phyloP scores from a whole-genome alignment of 1,140 invertebrate species.

The Caenorhabditis tropicalis region DNA sequence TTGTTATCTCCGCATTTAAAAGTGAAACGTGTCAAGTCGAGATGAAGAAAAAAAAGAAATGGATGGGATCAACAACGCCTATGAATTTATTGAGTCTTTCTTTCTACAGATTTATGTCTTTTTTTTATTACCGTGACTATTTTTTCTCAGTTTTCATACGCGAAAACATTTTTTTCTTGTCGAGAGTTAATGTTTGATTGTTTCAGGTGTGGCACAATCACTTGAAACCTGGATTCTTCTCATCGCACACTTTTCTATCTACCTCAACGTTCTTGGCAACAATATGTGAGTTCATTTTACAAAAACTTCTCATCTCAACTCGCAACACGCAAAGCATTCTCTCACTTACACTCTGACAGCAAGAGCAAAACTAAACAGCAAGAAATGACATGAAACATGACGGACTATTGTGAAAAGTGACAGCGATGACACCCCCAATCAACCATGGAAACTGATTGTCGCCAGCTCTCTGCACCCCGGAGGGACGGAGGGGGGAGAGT shows the following conservation, averaged over 20 bases:
- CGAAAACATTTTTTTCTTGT: not conserved
- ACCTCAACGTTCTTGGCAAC: not conserved
- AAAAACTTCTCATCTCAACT: not conserved
- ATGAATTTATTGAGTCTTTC: not conserved
- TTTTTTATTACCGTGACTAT: not conserved
- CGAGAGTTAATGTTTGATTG: not conserved
- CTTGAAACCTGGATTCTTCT: slow-evolving; percentile 6
- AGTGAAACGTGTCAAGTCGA: slow-evolving; percentile 34
- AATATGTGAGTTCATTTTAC: slow-evolving; percentile 25
- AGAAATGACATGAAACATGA: slow-evolving; percentile 36
- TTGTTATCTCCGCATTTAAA: slow-evolving; percentile 37
- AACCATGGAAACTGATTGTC: not conserved
- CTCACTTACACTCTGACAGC: slow-evolving; percentile 26
- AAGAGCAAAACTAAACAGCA: slow-evolving; percentile 23
- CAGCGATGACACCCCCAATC: slow-evolving; percentile 39
- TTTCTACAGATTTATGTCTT: not conserved
- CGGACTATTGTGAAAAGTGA: slow-evolving; percentile 42
- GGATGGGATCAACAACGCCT: slow-evolving; percentile 36
- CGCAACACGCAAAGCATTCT: not conserved
- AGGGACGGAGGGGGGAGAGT: no score
- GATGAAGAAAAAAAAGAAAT: not conserved
- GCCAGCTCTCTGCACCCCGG: not conserved
- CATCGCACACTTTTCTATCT: not conserved
- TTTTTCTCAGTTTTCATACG: not conserved
- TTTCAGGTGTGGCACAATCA: not conserved